Conservation (phyloP, 2,888 invertebrate genomes). For the Nudaria mundana region DNA sequence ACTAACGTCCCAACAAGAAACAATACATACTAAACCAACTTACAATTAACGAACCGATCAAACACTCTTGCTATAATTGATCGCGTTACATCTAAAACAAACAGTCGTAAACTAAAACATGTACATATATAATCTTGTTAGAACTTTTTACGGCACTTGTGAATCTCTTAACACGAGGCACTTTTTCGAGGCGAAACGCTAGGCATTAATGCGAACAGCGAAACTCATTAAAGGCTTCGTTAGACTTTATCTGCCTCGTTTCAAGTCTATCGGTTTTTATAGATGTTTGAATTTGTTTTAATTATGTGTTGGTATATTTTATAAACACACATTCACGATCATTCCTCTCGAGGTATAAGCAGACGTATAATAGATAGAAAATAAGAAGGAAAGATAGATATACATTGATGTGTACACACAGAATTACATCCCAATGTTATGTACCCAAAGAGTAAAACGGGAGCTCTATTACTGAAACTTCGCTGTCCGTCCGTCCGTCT, state of each 20-base stretch:
- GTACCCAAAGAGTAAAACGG: neutral
- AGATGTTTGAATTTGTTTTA: conserved; percentile 53
- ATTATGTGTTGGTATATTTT: conserved; percentile 32
- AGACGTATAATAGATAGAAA: too few species aligned
- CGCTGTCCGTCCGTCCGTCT: neutral
- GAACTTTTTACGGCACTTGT: conserved; percentile 47
- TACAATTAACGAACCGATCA: too few species aligned
- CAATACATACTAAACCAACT: too few species aligned
- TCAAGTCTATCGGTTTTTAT: conserved; percentile 41
- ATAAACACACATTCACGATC: too few species aligned
- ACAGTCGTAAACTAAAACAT: conserved; percentile 11
- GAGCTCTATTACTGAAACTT: neutral
- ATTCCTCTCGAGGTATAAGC: too few species aligned
- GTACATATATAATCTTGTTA: conserved; percentile 25
- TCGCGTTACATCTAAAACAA: too few species aligned
- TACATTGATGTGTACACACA: neutral
- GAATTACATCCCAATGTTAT: neutral
- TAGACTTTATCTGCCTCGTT: conserved; percentile 42
- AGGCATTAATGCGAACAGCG: conserved; percentile 27
- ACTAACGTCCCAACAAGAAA: too few species aligned
- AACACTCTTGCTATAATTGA: too few species aligned
- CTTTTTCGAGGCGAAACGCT: conserved; percentile 8
- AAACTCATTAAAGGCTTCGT: conserved; percentile 38
- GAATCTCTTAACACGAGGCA: conserved; percentile 17
- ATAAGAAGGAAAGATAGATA: neutral